Conservation (phyloP, 2,888 invertebrate species). For the Thyatira batis region DNA sequence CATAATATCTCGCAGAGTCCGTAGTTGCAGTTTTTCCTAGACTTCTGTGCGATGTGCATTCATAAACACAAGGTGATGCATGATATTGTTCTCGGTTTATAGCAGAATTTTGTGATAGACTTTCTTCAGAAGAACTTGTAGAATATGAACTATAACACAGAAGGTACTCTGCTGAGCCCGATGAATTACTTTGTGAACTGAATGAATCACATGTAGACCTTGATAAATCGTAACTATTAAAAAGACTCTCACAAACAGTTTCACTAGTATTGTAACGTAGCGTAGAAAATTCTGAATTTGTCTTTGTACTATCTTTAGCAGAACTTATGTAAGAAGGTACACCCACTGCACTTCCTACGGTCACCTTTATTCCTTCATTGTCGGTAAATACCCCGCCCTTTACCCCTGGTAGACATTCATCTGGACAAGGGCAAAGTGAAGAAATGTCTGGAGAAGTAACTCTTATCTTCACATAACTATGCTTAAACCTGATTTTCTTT, state of each 20-base stretch:
- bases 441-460: slow-evolving; percentile 67
- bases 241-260: not conserved
- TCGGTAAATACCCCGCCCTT: slow-evolving; percentile 57
- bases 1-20: not conserved
- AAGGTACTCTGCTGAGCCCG: not conserved
- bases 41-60: not conserved
- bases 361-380: slow-evolving; percentile 64
- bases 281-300: not conserved
- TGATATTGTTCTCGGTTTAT: not conserved
- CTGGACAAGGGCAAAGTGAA: slow-evolving; percentile 56
- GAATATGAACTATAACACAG: not conserved
- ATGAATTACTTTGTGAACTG: not conserved
- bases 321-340: slow-evolving; percentile 33
- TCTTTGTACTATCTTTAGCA: not conserved
- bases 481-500: slow-evolving; percentile 67
- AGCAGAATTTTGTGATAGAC: not conserved
- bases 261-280: not conserved
- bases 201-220: not conserved
- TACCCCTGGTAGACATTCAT: slow-evolving; percentile 59
- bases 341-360: slow-evolving; percentile 54
- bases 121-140: not conserved
- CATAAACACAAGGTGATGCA: not conserved
- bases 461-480: slow-evolving; percentile 64
- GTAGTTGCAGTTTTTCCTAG: not conserved
- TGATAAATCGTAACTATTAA: not conserved